These are phyloP conservation scores for Malurus leucopterus DNA, from an alignment of 2,797 vertebrate species.

Conservation along the genomic window DNA sequence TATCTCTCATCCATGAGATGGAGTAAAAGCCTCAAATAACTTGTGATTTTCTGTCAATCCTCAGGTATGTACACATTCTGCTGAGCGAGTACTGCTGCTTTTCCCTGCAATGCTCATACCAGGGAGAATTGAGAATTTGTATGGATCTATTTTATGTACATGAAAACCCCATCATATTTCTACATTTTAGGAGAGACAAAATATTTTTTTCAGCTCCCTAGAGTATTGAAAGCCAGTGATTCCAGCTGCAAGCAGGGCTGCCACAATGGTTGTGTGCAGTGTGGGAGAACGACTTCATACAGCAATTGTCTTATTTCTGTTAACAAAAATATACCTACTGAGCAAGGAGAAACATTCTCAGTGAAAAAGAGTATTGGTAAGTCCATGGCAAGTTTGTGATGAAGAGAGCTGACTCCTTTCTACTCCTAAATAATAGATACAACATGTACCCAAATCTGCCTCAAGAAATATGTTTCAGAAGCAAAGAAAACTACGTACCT, in stretches of 20 bases:
- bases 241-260: background rate
- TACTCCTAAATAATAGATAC: background rate
- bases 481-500: rapidly evolving
- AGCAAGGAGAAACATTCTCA: background rate
- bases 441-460: background rate
- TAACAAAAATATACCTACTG: background rate
- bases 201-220: background rate
- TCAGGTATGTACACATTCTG: rapidly evolving
- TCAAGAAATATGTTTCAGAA: background rate
- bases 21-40: background rate
- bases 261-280: background rate
- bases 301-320: background rate
- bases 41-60: background rate
- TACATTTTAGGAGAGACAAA: background rate
- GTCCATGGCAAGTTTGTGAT: background rate
- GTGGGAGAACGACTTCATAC: background rate
- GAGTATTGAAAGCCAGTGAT: background rate
- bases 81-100: background rate
- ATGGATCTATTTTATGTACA: background rate
- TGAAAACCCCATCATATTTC: background rate
- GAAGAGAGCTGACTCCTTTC: background rate
- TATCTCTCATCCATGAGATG: background rate
- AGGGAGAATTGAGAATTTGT: background rate
- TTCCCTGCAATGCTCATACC: background rate
- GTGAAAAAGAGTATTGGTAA: background rate